A percentile compares a stretch with the other conserved stretches of the same genome.
Conservation (phyloP, 2,888 invertebrate genomes). For the Hyposoter dolosus region DNA sequence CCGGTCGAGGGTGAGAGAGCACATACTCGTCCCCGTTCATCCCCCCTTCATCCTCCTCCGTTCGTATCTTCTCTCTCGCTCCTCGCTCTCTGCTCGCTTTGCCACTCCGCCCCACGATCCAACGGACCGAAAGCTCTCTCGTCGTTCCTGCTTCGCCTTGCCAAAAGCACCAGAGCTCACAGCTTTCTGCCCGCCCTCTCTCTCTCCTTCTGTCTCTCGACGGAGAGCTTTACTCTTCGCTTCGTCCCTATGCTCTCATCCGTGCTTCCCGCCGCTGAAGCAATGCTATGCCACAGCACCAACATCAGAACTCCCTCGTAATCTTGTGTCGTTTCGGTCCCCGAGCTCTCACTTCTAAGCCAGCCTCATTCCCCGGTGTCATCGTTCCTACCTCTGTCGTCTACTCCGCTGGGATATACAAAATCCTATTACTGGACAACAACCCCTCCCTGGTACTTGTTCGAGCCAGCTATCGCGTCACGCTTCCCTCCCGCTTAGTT, state of each 20-base stretch:
- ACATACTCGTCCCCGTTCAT: constrained; percentile 53
- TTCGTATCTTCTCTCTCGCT: neutral
- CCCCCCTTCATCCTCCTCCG: constrained; percentile 17
- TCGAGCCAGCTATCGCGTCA: constrained; percentile 28
- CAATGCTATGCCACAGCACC: constrained; percentile 55
- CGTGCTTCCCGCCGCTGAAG: constrained; percentile 38
- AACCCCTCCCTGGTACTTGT: neutral
- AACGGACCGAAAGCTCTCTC: constrained; percentile 29
- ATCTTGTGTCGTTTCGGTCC: constrained; percentile 65
- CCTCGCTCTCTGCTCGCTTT: constrained; percentile 26
- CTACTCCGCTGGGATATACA: constrained; percentile 11
- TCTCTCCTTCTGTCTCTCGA: constrained; percentile 27
- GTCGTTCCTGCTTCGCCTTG: constrained; percentile 54
- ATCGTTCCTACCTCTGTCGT: constrained; percentile 23
- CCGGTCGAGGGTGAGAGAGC: constrained; percentile 69
- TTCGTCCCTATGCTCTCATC: constrained; percentile 50
- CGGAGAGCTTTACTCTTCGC: constrained; percentile 22
- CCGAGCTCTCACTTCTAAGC: constrained; percentile 52
- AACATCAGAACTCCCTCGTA: constrained; percentile 56
- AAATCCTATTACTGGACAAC: constrained; percentile 14
- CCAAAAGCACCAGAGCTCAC: constrained; percentile 57
- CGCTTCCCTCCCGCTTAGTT: constrained; percentile 28
- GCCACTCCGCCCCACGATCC: constrained; percentile 23
- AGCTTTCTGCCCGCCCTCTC: constrained; percentile 32
- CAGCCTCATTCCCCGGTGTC: constrained; percentile 29